Percentiles rank a stretch among this genome's conserved stretches.
Evolutionary conservation across 2,797 vertebrate genomes (phyloP).

Genomic region (Pantherophis vulpinus): DNA sequence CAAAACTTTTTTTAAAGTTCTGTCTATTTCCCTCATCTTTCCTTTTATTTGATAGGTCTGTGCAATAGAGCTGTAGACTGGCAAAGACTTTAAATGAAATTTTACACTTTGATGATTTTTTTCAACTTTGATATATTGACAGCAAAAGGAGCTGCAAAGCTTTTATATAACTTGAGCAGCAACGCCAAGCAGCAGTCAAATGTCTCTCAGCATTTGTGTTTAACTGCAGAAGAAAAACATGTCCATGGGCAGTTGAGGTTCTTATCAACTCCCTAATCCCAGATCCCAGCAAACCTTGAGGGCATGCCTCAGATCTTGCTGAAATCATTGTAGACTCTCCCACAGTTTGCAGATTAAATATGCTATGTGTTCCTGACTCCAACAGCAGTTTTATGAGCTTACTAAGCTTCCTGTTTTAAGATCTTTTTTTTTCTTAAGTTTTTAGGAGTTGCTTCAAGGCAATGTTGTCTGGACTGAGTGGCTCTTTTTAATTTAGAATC

Average conservation of each 20-base stretch:
- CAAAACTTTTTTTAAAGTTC: constrained; percentile 71
- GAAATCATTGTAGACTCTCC: constrained; percentile 84
- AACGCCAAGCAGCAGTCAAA: constrained; percentile 91
- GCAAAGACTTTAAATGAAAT: constrained; percentile 87
- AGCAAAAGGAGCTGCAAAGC: constrained; percentile 88
- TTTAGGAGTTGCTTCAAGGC: constrained; percentile 89
- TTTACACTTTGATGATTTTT: constrained; percentile 92
- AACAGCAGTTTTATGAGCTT: constrained; percentile 79
- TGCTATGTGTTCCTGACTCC: constrained; percentile 95
- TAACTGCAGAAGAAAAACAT: constrained; percentile 91
- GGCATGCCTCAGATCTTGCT: constrained; percentile 98
- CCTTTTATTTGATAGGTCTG: constrained; percentile 80
- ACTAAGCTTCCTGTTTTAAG: constrained; percentile 87
- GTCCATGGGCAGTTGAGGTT: constrained; percentile 84
- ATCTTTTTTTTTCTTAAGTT: constrained; percentile 78
- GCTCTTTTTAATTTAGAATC: constrained; percentile 74
- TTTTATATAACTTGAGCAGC: constrained; percentile 85
- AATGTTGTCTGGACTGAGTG: constrained; percentile 75
- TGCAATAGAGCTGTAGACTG: constrained; percentile 80
- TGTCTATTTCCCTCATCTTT: constrained; percentile 76
- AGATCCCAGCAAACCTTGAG: constrained; percentile 99
- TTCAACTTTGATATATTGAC: constrained; percentile 97
- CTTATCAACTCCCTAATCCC: constrained; percentile 96
- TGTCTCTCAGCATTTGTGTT: constrained; percentile 93
- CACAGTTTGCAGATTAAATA: constrained; percentile 96